Conservation (phyloP, 2,113 vertebrate genomes). For the Clupea harengus region DNA sequence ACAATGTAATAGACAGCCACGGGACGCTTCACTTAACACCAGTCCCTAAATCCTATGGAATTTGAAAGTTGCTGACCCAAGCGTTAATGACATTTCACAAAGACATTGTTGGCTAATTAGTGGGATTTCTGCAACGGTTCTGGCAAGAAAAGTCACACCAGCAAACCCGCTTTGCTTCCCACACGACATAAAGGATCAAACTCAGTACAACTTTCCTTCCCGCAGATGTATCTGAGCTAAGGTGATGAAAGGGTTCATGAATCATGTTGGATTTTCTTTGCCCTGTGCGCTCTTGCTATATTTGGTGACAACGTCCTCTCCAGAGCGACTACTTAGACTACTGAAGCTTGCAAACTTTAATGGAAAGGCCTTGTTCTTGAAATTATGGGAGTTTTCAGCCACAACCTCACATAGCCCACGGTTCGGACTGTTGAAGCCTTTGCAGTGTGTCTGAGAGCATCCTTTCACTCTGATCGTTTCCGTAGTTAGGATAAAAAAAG, state of each 20-base stretch:
- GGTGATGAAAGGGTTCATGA: conserved; percentile 44
- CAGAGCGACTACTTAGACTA: neutral
- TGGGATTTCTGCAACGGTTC: conserved; percentile 48
- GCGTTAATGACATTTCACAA: conserved; percentile 53
- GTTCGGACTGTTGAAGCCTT: neutral
- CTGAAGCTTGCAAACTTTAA: conserved; percentile 1
- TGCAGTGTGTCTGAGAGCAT: neutral
- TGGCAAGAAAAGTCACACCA: conserved; percentile 44
- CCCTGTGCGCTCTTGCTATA: conserved; percentile 18
- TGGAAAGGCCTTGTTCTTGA: conserved; percentile 17
- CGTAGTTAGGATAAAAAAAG: neutral
- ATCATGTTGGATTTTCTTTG: conserved; percentile 34
- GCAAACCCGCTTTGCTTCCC: conserved; percentile 30
- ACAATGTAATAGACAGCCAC: neutral
- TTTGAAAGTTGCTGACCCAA: conserved; percentile 60
- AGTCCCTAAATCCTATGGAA: conserved; percentile 45
- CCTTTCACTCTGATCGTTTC: neutral
- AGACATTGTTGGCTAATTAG: conserved; percentile 58
- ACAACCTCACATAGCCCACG: neutral
- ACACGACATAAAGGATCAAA: conserved; percentile 39
- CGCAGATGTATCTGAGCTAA: conserved; percentile 36
- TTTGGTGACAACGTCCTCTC: conserved; percentile 12
- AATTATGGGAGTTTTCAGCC: neutral
- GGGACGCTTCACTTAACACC: conserved; percentile 8
- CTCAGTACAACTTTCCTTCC: conserved; percentile 36